Evolutionary conservation across 2,113 vertebrate genomes (phyloP), one percentile per base, ranked within the genome.

Genomic region (Emydura subglobosa): DNA sequence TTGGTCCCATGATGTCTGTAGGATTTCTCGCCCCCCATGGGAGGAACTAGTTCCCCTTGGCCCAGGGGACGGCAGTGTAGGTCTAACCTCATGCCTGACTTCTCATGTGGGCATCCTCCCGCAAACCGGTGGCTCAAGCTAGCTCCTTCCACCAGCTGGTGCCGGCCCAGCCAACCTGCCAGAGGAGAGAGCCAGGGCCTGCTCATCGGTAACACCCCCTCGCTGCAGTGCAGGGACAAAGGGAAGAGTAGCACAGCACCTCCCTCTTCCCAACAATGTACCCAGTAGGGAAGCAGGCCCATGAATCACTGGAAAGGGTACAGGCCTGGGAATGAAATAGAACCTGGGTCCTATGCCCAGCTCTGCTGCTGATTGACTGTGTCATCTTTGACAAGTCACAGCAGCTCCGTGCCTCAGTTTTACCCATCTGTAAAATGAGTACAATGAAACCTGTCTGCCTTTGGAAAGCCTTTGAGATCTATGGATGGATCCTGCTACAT

Each of bases 91-190:
- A 39, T 16, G 4, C 14, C 61, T 42, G 79, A 55, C 68, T 96
- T 86, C 1, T 47, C n/a, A 74, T 84, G 76, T 88, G 39, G 68
- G 7, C 0, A 3, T 47, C 92, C 79, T 93, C 55, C 83, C 17
- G 92, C 50, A 85, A 90, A 53, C 81, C 92, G 95, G 86, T 98
- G 96, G 95, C 95, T 96, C 83, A 89, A 74, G 87, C 3, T 1
- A 95, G 92, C 87, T 88, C 9, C 3, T 85, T 93, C 87, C 94
- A 95, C 14, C 95, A 97, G 95, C 97, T 97, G 96, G 82, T 93
- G 93, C 85, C 93, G 95, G 96, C 72, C 90, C 94, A 68, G 79
- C 82, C 92, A 85, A 68, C 61, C 34, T 92, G 95, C 95, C 96
- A 96, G 55, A 91, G 78, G 19, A 95, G 51, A 0, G 1, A 0